Conservation (phyloP, 1,140 invertebrate species). For the Battus philenor region DNA sequence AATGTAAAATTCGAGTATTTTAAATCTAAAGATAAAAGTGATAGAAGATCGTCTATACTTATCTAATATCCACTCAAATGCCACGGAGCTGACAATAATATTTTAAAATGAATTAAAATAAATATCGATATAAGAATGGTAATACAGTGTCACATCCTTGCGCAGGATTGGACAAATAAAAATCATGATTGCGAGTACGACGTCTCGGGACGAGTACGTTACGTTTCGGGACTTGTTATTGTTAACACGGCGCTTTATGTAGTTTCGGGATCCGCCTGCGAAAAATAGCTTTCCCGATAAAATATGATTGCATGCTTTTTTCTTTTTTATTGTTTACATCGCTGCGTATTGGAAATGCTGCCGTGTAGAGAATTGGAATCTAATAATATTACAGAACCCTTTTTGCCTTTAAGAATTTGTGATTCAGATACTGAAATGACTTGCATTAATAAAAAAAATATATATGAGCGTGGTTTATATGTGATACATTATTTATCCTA, state of each 20-base stretch:
- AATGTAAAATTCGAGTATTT: no score
- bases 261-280: constrained; percentile 34
- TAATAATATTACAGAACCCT: no score
- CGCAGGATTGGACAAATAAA: constrained; percentile 10
- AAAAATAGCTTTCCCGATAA: constrained; percentile 56
- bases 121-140: no score
- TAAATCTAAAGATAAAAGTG: no score
- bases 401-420: no score
- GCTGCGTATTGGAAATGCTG: constrained; percentile 12
- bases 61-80: not conserved
- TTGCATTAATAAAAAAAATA: no score
- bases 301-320: constrained; percentile 52
- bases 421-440: no score
- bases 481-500: no score
- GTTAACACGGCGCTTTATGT: constrained; percentile 52
- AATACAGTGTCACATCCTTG: no score
- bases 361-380: no score
- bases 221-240: constrained; percentile 28
- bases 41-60: no score
- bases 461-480: no score
- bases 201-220: constrained; percentile 11
- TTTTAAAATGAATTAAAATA: not conserved
- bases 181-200: constrained; percentile 16
- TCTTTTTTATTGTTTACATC: constrained; percentile 47
- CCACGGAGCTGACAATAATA: not conserved